Percentiles rank a stretch among this genome's conserved stretches.
Evolutionary conservation across 92 coral and sea anemone genomes (phyloP).

Genomic region (Epizoanthus ramosus): DNA sequence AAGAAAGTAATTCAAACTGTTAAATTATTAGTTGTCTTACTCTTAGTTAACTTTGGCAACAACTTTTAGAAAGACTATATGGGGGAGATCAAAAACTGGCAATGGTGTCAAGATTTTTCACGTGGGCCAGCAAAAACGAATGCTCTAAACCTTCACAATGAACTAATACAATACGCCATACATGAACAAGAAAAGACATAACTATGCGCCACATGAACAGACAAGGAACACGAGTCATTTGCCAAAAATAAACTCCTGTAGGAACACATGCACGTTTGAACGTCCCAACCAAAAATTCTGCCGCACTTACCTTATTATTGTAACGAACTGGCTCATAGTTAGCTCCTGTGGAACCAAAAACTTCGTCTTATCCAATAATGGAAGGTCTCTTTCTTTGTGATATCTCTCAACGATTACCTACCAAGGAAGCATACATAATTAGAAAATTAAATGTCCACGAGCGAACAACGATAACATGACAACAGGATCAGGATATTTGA

Average conservation of each 20-base stretch:
- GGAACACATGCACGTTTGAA: neutral
- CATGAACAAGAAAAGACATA: neutral
- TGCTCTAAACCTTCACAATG: neutral
- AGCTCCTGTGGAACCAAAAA: constrained; percentile 96
- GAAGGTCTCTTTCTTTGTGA: constrained; percentile 95
- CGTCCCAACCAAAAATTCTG: neutral
- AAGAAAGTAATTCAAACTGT: too few species aligned
- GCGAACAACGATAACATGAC: constrained; percentile 3
- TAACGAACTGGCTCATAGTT: constrained; percentile 99
- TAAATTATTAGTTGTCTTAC: too few species aligned
- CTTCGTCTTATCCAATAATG: constrained; percentile 92
- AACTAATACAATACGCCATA: neutral
- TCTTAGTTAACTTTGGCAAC: too few species aligned
- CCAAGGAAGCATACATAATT: constrained; percentile 6
- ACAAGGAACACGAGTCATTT: too few species aligned
- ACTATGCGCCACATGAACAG: too few species aligned
- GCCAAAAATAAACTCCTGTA: too few species aligned
- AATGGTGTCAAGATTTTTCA: too few species aligned
- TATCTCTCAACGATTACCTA: constrained; percentile 98
- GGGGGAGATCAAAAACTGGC: too few species aligned
- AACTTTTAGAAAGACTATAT: too few species aligned
- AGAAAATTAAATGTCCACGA: neutral
- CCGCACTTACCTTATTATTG: constrained; percentile 89
- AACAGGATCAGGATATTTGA: neutral
- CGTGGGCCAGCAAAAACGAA: too few species aligned